Percentiles rank a stretch among this genome's conserved stretches.
Conservation (phyloP, 2,888 invertebrate species). For the Drosophila maculinotata region DNA sequence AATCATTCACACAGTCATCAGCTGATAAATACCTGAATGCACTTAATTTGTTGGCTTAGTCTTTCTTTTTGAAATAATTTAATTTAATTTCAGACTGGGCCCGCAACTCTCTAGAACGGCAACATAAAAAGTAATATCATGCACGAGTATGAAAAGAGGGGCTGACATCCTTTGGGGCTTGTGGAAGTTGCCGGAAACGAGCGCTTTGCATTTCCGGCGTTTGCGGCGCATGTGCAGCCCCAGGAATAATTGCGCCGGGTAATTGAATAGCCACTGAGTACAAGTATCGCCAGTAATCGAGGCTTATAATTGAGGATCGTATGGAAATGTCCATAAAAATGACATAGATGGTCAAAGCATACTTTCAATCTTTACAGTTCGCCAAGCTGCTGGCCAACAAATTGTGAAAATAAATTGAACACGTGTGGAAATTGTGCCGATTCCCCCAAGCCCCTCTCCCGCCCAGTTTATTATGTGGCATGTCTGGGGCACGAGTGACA, state of each 20-base stretch:
- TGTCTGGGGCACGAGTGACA: slow-evolving; percentile 42
- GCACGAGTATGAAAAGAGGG: slow-evolving; percentile 5
- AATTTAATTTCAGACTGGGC: neutral
- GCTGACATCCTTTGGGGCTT: slow-evolving; percentile 53
- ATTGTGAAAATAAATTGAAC: slow-evolving; percentile 54
- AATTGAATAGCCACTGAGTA: slow-evolving; percentile 52
- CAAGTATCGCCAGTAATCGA: slow-evolving; percentile 33
- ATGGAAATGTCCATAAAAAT: slow-evolving; percentile 26
- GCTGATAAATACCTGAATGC: slow-evolving; percentile 22
- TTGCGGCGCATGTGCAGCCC: slow-evolving; percentile 25
- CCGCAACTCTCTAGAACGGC: slow-evolving; percentile 22
- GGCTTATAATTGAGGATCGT: slow-evolving; percentile 11
- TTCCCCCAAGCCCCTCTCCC: slow-evolving; percentile 6
- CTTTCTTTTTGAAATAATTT: neutral
- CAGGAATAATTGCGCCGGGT: slow-evolving; percentile 39
- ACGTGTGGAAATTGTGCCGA: slow-evolving; percentile 43
- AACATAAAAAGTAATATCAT: slow-evolving; percentile 46
- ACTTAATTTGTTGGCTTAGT: slow-evolving; percentile 1
- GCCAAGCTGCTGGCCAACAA: slow-evolving; percentile 45
- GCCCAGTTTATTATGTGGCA: slow-evolving; percentile 2
- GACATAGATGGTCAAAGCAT: slow-evolving; percentile 10
- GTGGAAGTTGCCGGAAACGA: slow-evolving; percentile 55
- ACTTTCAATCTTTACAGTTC: slow-evolving; percentile 56
- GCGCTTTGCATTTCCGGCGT: slow-evolving; percentile 67
- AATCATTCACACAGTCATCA: slow-evolving; percentile 29